Conservation (phyloP, 2,888 invertebrate species). For the Tipula lateralis region DNA sequence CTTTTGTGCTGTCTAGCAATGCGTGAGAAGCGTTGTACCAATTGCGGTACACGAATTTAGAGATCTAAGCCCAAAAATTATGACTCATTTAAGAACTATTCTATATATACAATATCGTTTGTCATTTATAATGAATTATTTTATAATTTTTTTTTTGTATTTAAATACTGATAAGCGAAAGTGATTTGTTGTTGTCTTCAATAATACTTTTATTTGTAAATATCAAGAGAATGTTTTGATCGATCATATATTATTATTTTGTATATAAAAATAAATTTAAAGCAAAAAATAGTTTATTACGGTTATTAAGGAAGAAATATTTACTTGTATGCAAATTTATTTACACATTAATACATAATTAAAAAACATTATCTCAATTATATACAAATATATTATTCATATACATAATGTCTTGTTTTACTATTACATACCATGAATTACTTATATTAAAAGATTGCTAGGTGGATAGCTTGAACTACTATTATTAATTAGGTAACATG, state of each 20-base stretch:
- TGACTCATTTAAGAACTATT: background rate
- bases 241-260: background rate
- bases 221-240: background rate
- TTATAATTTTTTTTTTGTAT: background rate
- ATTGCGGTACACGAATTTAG: conserved; percentile 65
- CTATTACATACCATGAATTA: no score
- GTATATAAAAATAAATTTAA: background rate
- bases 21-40: conserved; percentile 77
- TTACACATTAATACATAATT: background rate
- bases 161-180: background rate
- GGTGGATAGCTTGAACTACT: no score
- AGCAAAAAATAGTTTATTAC: background rate
- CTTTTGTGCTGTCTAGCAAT: conserved; percentile 80
- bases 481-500: no score
- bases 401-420: background rate
- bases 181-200: background rate
- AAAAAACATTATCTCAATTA: background rate
- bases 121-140: background rate
- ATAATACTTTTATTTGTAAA: background rate
- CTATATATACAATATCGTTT: background rate
- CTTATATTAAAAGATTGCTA: no score
- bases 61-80: background rate
- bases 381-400: background rate
- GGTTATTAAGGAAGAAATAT: background rate
- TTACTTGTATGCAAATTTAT: background rate